Percentiles rank a stretch among this genome's conserved stretches.
phyloP scores from a whole-genome alignment of 1,140 invertebrate genomes.

The Achatina immaculata region DNA sequence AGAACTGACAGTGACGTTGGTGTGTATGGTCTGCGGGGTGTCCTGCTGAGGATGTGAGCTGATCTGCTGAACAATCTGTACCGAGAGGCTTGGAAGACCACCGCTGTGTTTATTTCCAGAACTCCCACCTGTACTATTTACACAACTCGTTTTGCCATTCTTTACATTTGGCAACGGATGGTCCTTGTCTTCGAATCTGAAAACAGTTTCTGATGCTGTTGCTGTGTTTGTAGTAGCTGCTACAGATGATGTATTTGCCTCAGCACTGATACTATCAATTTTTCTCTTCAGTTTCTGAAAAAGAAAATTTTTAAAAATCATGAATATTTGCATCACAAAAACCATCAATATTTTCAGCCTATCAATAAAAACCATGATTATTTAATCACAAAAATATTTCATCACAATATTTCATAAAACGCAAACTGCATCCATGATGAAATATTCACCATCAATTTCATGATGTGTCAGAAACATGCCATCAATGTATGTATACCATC shows the following conservation, averaged over 20 bases:
- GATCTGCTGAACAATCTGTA: conserved; percentile 91
- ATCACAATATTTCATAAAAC: not conserved
- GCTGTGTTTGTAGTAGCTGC: conserved; percentile 53
- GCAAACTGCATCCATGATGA: not conserved
- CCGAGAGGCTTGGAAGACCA: conserved; percentile 80
- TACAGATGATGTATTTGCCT: conserved; percentile 57
- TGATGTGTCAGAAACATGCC: not conserved
- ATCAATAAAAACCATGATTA: no score
- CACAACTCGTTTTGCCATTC: conserved; percentile 45
- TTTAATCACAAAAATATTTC: no score
- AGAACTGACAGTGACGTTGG: conserved; percentile 93
- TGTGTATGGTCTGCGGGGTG: conserved; percentile 89
- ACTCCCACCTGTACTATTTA: conserved; percentile 36
- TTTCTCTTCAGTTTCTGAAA: conserved; percentile 59
- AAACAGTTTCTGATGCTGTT: conserved; percentile 48
- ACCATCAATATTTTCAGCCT: not conserved
- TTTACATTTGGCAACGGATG: conserved; percentile 30
- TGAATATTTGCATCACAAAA: no score
- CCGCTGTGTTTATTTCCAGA: conserved; percentile 45
- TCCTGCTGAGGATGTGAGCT: conserved; percentile 84
- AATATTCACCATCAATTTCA: not conserved
- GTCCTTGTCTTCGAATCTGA: conserved; percentile 57
- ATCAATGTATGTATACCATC: not conserved
- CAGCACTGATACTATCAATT: conserved; percentile 62
- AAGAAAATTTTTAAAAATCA: conserved; percentile 6